Base-by-base conservation (phyloP, 2,113 vertebrate genomes). In the Archocentrus centrarchus region DNA sequence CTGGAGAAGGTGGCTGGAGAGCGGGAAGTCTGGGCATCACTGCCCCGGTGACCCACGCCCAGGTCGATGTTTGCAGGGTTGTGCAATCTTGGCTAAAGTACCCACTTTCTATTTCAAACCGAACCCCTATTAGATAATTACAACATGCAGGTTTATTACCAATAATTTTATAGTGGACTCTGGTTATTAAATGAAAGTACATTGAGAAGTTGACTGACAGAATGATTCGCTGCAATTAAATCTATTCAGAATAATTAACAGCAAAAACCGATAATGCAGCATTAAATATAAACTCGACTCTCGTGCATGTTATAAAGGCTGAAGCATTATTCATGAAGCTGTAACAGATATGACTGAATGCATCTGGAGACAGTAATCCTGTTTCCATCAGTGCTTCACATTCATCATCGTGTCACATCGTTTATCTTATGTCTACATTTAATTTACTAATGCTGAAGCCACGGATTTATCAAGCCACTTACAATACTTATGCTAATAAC, bases 351-450 rank as follows among this genome's bases (percentile, higher is more conserved):
- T 1, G 75, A 41, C n/a, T 1, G 35, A 11, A 8, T 7, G 24
- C 15, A 3, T 30, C 24, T 27, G 27, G 59, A 77, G n/a, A 79
- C 83, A 17, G 62, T 55, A 80, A 80, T 37, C 60, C 37, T 5
- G 8, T 75, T 57, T 75, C 27, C 22, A 32, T 24, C 32, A 6
- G 11, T 10, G 63, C 82, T 24, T 4, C 70, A 3, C 30, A 61
- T 83, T 64, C 59, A 82, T 87, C 76, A 55, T 59, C 0, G 20
- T 35, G 57, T 77, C 62, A 15, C 10, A 20, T 75, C 24, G 11
- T 82, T 84, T 10, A 60, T 86, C 84, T 83, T n/a, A 13, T 4
- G 32, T 81, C 80, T 27, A 1, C 83, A 35, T 80, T 83, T 80
- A 11, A 70, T 81, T 60, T 11, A 4, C 80, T 81, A 50, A 83